Conservation (phyloP, 2,113 vertebrate species). For the Laterallus jamaicensis region DNA sequence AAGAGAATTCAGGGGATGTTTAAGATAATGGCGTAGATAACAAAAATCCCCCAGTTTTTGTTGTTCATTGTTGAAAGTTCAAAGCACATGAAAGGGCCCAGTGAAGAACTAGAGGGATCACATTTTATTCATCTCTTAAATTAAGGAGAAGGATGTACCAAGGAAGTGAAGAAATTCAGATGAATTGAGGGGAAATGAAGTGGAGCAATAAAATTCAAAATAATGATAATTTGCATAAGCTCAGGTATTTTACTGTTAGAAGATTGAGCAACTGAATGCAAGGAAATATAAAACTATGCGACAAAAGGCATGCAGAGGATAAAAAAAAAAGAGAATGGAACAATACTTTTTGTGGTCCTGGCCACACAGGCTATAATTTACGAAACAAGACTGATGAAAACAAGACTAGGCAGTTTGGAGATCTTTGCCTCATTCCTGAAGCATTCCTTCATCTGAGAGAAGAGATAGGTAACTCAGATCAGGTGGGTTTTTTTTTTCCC, state of each 20-base stretch:
- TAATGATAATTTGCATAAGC: constrained; percentile 6
- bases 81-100: not conserved
- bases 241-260: not conserved
- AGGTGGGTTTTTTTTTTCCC: not conserved
- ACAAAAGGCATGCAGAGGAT: not conserved
- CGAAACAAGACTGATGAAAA: not conserved
- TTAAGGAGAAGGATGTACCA: constrained; percentile 12
- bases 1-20: not conserved
- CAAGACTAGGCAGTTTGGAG: not conserved
- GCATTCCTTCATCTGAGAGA: not conserved
- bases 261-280: not conserved
- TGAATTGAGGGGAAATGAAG: constrained; percentile 21
- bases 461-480: not conserved
- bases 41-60: not conserved
- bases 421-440: not conserved
- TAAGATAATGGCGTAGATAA: not conserved
- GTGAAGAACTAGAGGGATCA: not conserved
- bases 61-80: not conserved
- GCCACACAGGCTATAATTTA: not conserved
- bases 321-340: not conserved
- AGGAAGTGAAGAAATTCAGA: constrained; percentile 38
- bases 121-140: not conserved
- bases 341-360: not conserved
- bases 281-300: not conserved
- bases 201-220: constrained; percentile 39